Percentiles rank a stretch among this genome's conserved stretches.
Evolutionary conservation across 2,888 invertebrate species (phyloP).

Genomic region (Pyrrhosoma nymphula): DNA sequence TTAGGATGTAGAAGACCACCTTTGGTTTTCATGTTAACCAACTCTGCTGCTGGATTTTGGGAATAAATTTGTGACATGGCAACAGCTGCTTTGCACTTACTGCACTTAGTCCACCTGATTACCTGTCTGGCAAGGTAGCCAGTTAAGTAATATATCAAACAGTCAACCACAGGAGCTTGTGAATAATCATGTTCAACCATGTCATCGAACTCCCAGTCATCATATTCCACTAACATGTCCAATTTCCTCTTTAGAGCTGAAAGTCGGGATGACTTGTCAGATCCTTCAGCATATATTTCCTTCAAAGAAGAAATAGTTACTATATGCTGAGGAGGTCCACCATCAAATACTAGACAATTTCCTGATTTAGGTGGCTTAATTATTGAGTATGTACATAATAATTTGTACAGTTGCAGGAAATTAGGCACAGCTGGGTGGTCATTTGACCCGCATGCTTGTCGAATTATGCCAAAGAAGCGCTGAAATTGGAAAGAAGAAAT

Average conservation of each 20-base stretch:
- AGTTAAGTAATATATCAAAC: not conserved
- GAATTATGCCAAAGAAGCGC: constrained; percentile 71
- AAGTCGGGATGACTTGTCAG: not conserved
- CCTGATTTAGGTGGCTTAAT: constrained; percentile 70
- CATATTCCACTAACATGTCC: not conserved
- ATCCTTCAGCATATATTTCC: not conserved
- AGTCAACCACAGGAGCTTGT: not conserved
- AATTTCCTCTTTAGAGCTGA: not conserved
- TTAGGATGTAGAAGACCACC: not conserved
- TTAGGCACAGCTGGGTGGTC: constrained; percentile 71
- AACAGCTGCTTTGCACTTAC: not conserved
- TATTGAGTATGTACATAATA: constrained; percentile 70
- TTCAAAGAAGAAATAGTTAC: not conserved
- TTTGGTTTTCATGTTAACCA: not conserved
- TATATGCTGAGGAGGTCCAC: not conserved
- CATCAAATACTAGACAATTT: constrained; percentile 56
- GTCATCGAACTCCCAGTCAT: not conserved
- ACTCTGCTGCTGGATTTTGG: not conserved
- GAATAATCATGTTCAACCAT: not conserved
- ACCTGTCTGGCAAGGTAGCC: not conserved
- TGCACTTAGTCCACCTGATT: not conserved
- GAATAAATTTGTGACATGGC: not conserved
- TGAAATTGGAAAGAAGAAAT: constrained; percentile 60
- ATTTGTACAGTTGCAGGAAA: constrained; percentile 71
- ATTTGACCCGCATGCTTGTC: constrained; percentile 71